phyloP scores from a whole-genome alignment of 2,888 invertebrate genomes.

The Tribolium freemani region DNA sequence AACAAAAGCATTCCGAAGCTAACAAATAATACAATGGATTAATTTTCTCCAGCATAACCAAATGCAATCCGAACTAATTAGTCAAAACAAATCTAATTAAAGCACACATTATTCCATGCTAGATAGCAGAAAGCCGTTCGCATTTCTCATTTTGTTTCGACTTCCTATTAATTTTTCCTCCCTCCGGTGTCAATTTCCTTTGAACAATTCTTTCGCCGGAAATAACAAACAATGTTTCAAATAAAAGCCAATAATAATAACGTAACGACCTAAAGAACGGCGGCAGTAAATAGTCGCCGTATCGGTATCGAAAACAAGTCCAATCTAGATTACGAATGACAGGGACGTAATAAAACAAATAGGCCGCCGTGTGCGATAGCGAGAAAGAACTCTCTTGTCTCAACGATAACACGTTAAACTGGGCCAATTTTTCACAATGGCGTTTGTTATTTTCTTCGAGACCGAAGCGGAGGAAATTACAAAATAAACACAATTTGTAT shows the following conservation, averaged over 20 bases:
- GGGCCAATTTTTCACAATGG: constrained; percentile 15
- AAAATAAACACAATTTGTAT: constrained; percentile 15
- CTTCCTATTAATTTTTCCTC: constrained; percentile 8
- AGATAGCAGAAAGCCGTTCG: too few relatives aligned
- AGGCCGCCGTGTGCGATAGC: constrained; percentile 22
- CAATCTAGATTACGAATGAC: constrained; percentile 48
- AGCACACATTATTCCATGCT: too few relatives aligned
- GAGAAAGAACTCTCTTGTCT: constrained; percentile 12
- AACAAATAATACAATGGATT: too few relatives aligned
- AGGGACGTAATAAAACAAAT: constrained; percentile 37
- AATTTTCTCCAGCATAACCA: too few relatives aligned
- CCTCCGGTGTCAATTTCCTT: constrained; percentile 18
- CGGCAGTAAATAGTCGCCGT: constrained; percentile 44
- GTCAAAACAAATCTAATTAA: too few relatives aligned
- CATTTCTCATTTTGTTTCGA: neutral
- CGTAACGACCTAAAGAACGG: constrained; percentile 46
- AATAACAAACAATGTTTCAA: constrained; percentile 49
- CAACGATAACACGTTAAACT: constrained; percentile 15
- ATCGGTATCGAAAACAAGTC: constrained; percentile 48
- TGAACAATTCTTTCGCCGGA: constrained; percentile 27
- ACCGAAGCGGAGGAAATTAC: neutral
- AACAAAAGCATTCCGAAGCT: too few relatives aligned
- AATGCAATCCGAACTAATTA: too few relatives aligned
- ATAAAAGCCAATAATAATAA: constrained; percentile 49
- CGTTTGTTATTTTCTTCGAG: neutral